Evolutionary conservation across 2,888 invertebrate species (phyloP).

Genomic region (Chrysolina americana): DNA sequence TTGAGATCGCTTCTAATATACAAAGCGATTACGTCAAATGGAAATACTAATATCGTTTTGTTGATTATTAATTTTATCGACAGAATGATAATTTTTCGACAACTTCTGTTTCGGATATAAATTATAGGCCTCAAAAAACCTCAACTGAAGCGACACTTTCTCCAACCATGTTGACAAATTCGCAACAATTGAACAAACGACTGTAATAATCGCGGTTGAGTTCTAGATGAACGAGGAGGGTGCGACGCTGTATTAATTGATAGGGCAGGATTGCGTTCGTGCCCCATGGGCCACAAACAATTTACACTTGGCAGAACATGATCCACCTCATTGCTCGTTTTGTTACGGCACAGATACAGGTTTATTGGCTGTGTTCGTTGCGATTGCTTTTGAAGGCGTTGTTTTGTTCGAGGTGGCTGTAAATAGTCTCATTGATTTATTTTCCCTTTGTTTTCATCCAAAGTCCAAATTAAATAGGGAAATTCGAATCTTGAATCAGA

Average conservation of each 20-base stretch:
- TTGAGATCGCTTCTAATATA: no score
- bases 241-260: conserved; percentile 66
- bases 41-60: no score
- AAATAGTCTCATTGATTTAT: not conserved
- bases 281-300: conserved; percentile 72
- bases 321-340: conserved; percentile 76
- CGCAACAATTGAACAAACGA: conserved; percentile 44
- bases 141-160: not conserved
- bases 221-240: conserved; percentile 48
- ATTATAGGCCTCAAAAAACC: not conserved
- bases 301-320: conserved; percentile 77
- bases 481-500: no score
- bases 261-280: conserved; percentile 66
- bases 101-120: not conserved
- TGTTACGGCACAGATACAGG: conserved; percentile 28
- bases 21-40: no score
- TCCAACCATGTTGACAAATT: conserved; percentile 10
- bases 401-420: not conserved
- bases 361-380: conserved; percentile 18
- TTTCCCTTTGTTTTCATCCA: not conserved
- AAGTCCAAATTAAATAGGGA: not conserved
- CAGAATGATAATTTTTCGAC: no score
- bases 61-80: no score
- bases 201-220: conserved; percentile 50
- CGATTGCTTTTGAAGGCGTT: conserved; percentile 18